These are phyloP conservation scores for Papilio helenus DNA, from an alignment of 1,140 invertebrate species.

Conservation along the genomic window DNA sequence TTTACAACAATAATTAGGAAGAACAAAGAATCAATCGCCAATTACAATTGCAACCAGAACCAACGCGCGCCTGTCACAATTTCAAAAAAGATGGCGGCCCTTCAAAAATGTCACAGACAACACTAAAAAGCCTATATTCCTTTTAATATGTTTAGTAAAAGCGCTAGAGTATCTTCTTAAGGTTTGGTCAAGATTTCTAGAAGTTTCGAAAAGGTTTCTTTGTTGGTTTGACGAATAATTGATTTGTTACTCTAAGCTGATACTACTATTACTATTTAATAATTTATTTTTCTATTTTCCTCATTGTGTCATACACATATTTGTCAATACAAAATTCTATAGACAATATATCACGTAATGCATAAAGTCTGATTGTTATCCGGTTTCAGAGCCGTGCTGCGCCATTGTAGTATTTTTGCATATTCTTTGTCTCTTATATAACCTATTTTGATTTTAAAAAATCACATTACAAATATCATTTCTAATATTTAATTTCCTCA, in stretches of 20 bases:
- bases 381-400: neutral
- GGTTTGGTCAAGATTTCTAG: neutral
- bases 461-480: neutral
- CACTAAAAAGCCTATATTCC: too few relatives aligned
- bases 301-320: too few relatives aligned
- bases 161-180: too few relatives aligned
- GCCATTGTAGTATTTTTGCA: constrained; percentile 1
- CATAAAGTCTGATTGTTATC: neutral
- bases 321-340: neutral
- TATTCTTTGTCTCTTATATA: constrained; percentile 6
- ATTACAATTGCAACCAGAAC: too few relatives aligned
- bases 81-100: too few relatives aligned
- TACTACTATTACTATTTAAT: too few relatives aligned
- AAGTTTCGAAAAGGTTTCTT: neutral
- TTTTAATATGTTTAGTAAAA: too few relatives aligned
- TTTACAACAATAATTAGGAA: too few relatives aligned
- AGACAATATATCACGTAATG: neutral
- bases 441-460: neutral
- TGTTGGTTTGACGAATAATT: neutral
- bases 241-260: neutral
- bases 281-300: too few relatives aligned
- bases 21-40: too few relatives aligned
- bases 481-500: neutral
- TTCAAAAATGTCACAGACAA: too few relatives aligned
- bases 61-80: too few relatives aligned